Evolutionary conservation across 2,888 invertebrate species (phyloP).

Genomic region (Acheta domesticus): DNA sequence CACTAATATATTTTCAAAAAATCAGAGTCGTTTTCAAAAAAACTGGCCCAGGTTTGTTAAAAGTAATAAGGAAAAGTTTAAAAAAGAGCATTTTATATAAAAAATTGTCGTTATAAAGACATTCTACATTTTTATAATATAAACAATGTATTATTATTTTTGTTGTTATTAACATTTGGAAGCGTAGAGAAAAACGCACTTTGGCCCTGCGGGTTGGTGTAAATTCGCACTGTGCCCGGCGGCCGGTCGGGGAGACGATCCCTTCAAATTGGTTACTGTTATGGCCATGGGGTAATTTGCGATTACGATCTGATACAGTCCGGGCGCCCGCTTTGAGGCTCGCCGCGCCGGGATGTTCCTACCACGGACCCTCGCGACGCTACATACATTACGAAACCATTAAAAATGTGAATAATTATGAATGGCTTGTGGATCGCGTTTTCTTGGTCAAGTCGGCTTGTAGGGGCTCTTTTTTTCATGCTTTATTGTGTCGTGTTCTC

Average conservation of each 20-base stretch:
- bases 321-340: neutral
- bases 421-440: slow-evolving; percentile 6
- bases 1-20: too few species aligned
- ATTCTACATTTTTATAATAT: too few species aligned
- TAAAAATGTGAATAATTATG: slow-evolving; percentile 18
- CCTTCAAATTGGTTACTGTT: slow-evolving; percentile 18
- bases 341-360: neutral
- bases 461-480: neutral
- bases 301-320: slow-evolving; percentile 18
- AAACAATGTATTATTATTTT: too few species aligned
- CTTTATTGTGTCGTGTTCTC: neutral
- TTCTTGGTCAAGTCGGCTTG: slow-evolving; percentile 2
- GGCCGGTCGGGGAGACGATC: neutral
- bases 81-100: too few species aligned
- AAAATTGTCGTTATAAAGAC: too few species aligned
- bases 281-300: slow-evolving; percentile 18
- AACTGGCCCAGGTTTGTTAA: too few species aligned
- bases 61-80: too few species aligned
- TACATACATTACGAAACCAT: slow-evolving; percentile 18
- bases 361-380: neutral
- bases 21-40: too few species aligned
- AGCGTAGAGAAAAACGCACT: too few species aligned
- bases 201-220: too few species aligned
- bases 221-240: too few species aligned
- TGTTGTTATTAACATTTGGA: too few species aligned